Evolutionary conservation across 1,140 invertebrate genomes (phyloP), one percentile per base, ranked within the genome.

Genomic region (Anastatus disparis): DNA sequence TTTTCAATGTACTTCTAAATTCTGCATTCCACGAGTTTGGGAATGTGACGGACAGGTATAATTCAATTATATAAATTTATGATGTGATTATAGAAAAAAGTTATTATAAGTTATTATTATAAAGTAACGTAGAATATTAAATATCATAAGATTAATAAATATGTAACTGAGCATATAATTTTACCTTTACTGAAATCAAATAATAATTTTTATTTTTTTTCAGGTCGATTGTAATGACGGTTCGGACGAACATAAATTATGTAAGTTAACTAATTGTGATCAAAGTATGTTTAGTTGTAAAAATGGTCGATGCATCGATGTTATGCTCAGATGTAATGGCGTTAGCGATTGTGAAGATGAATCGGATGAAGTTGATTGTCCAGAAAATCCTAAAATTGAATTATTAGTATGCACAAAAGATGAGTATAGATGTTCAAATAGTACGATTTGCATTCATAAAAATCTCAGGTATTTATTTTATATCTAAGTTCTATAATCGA

Each of bases 1-100:
- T 65, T 86, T 84, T 70, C 87, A 86, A 76, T 92, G 91, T 74
- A 87, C 87, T 52, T 84, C 80, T 0, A 89, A 88, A 0, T 83
- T 84, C 56, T 97, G 95, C 83, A 93, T 97, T 55, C 89, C 91
- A 1, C 84, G 87, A 42, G 85, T 86, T 10, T 96, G 92, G 91
- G 87, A 91, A 65, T 97, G 95, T 83, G 94, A 97, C 76, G 89
- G 89, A 0, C 79, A 83, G 78, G 88, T 84, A 74, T n/a, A n/a
- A n/a, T n/a, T n/a, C n/a, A n/a, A n/a, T n/a, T n/a, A n/a, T n/a
- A n/a, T n/a, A n/a, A n/a, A n/a, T n/a, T n/a, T n/a, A n/a, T n/a
- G n/a, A n/a, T n/a, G n/a, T n/a, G n/a, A n/a, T n/a, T n/a, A n/a
- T n/a, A n/a, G n/a, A n/a, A n/a, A n/a, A n/a, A n/a, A n/a, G n/a